Percentiles rank a stretch among this genome's conserved stretches.
phyloP scores from a whole-genome alignment of 2,113 vertebrate genomes.

The Cromileptes altivelis region DNA sequence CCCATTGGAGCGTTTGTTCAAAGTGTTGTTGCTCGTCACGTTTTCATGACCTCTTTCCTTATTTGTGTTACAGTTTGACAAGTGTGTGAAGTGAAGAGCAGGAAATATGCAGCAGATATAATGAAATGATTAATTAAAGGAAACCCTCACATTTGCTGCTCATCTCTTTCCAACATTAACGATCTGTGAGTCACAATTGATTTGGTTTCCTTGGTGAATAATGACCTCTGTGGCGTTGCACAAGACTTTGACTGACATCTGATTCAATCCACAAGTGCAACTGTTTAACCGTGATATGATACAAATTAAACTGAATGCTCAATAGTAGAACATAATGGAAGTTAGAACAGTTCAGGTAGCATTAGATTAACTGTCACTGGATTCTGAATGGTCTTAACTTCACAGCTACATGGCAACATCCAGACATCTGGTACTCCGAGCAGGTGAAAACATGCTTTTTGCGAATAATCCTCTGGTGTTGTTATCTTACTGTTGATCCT shows the following conservation, averaged over 20 bases:
- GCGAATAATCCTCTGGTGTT: neutral
- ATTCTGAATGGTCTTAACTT: neutral
- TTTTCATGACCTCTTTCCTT: neutral
- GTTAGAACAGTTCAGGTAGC: neutral
- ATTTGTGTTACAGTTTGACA: neutral
- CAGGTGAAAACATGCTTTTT: neutral
- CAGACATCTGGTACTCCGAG: neutral
- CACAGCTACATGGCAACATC: neutral
- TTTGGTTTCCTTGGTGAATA: neutral
- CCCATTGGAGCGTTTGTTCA: neutral
- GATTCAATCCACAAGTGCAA: neutral
- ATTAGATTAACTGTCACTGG: neutral
- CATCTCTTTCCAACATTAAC: neutral
- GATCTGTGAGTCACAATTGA: neutral
- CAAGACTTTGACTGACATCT: slow-evolving; percentile 1
- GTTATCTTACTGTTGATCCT: neutral
- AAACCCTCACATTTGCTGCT: slow-evolving; percentile 4
- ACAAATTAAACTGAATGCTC: neutral
- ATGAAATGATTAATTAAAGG: neutral
- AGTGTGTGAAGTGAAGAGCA: neutral
- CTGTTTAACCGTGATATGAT: neutral
- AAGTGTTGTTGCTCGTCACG: neutral
- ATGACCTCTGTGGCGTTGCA: neutral
- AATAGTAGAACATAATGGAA: neutral
- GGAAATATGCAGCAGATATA: neutral